These are phyloP conservation scores for Zosterops hypoxanthus DNA, from an alignment of 2,113 vertebrate genomes.

Conservation along the genomic window DNA sequence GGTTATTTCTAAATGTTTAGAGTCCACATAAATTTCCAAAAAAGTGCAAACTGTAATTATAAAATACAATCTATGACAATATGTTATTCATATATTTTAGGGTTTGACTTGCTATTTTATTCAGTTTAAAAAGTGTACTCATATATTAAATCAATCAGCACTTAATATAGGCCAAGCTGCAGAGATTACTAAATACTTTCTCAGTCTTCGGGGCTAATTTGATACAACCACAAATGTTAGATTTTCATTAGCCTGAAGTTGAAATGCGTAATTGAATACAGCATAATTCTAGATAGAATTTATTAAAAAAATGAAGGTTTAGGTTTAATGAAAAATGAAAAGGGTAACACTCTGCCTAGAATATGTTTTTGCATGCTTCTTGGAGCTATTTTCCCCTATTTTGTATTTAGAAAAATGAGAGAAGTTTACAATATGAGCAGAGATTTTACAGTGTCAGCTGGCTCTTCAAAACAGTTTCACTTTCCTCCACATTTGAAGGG, in stretches of 20 bases:
- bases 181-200: background rate
- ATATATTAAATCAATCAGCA: background rate
- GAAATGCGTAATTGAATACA: constrained; percentile 3
- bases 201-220: constrained; percentile 9
- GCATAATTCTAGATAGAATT: background rate
- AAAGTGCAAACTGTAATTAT: background rate
- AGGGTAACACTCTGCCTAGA: background rate
- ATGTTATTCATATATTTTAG: background rate
- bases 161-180: background rate
- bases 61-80: background rate
- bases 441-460: background rate
- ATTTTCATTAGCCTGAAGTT: constrained; percentile 1
- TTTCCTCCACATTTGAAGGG: background rate
- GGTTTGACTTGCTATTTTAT: background rate
- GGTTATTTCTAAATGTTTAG: background rate
- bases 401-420: background rate
- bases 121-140: background rate
- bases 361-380: background rate
- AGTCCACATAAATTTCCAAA: background rate
- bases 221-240: background rate
- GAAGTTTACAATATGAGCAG: background rate
- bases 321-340: constrained; percentile 14
- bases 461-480: background rate
- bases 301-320: background rate
- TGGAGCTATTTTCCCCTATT: background rate